Evolutionary conservation across 2,113 vertebrate species (phyloP), one percentile per base, ranked within the genome.

Genomic region (Seriola dumerili): DNA sequence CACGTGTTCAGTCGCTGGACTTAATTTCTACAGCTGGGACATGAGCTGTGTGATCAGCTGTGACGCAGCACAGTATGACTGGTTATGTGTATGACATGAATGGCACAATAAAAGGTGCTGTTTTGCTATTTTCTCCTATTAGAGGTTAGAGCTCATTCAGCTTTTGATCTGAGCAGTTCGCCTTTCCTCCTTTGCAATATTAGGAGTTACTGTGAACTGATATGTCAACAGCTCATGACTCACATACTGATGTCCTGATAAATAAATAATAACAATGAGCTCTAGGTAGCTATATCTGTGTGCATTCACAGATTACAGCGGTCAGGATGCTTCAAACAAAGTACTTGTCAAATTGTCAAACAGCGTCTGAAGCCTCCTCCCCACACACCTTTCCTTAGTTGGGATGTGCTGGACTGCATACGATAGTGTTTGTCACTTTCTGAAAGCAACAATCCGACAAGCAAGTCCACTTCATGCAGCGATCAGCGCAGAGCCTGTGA

Each of bases 241-340:
- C 67, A 72, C 17, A 58, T 14, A 48, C 21, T 66, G 6, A 71
- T 52, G 19, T 42, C 32, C 32, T 66, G 40, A 72, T 36, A 64
- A 48, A 72, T 36, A 64, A 42, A 42, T 42, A 42, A 42, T 10
- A 42, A 42, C 40, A 7, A 42, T 2, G 40, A 42, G 8, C 2
- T 42, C 40, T 42, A 6, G 5, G 4, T 36, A 36, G 6, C 29
- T 36, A 36, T 36, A 36, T 36, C 34, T 36, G 34, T 36, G 6
- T 4, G 23, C 16, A 72, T 52, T 6, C 58, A n/a, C n/a, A 50
- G 48, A 36, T 36, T 57, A 42, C 23, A 19, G 4, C 4, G 46
- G 23, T 46, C 58, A 36, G 32, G 4, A 23, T 66, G 34, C 34
- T 36, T 36, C 34, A 36, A 36, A 36, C 34, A 36, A 36, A 36